Evolutionary conservation across 2,113 vertebrate genomes (phyloP), one percentile per base, ranked within the genome.

Genomic region (Brachyistius frenatus): DNA sequence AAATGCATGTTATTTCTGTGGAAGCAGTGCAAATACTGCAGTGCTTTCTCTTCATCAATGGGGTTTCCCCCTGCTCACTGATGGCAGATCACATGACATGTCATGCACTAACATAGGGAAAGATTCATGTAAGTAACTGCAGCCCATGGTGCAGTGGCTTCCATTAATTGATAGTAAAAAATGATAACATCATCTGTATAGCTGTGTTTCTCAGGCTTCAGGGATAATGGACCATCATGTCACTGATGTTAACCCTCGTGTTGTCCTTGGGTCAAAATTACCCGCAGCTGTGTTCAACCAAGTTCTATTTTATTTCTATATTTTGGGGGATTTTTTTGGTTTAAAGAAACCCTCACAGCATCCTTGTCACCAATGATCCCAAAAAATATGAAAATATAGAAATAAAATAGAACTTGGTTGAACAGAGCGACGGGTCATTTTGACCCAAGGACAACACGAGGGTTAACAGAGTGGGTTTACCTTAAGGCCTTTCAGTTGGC

Each of bases 31-130:
- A 10, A 69, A 78, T 70, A 63, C 91, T 92, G 93, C 91, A 91
- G 85, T 87, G 85, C 76, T 85, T 75, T 52, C 72, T 73, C 47
- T 79, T 65, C 66, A 44, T 81, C 79, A 80, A 49, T 84, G 86
- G 88, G 89, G 74, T 80, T 93, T 74, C 80, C 90, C 89, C 71
- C 57, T 56, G 62, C 72, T 66, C 60, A 63, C 57, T 68, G 30
- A 74, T 53, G 30, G 54, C 36, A 46, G 65, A 70, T 90, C 88
- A 91, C 84, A 66, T 89, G 91, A 88, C 88, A 72, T 60, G 13
- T 44, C 16, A 33, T 66, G 66, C 78, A 78, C 73, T 72, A 57
- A 66, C 39, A 79, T 60, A 44, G 46, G 8, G 39, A 49, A 49
- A 23, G 35, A 80, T 68, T 49, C 70, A 73, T 54, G 77, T 37